Evolutionary conservation across 1,140 invertebrate genomes (phyloP), one percentile per base, ranked within the genome.

Genomic region (Hyphantria cunea): DNA sequence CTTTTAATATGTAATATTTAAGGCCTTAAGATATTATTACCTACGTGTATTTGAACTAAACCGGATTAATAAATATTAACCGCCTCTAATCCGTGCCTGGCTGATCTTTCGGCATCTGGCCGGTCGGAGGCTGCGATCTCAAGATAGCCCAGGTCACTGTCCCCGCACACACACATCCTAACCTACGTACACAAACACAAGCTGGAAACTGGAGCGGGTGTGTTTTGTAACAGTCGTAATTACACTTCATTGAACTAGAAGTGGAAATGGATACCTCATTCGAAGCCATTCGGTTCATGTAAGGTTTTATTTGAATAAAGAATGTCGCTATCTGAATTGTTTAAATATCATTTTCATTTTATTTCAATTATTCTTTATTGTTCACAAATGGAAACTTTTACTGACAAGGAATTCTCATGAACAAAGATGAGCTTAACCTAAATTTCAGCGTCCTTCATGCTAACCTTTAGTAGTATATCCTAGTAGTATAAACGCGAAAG

Each of bases 111-210:
- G 86, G 86, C 86, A 88, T 89, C 85, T 86, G 85, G 78, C 82
- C 85, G 84, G 83, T 89, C 86, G 85, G 85, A 88, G 86, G 86
- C 86, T 89, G 86, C 80, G 86, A 89, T 89, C 81, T 77, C 68
- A 72, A 76, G 83, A 85, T 85, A 82, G 80, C 72, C 45, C 80
- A 74, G 86, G 86, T 89, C 84, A 87, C 73, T 89, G 86, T 80
- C 84, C 84, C 77, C 80, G 25, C 70, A 76, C 72, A 58, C 75
- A 72, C 72, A 74, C 75, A 0, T 33, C 31, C 41, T 31, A 13
- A n/a, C 10, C 7, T 44, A 74, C 69, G 58, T 73, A 68, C 72
- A 68, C 76, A 37, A 32, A 54, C 56, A 49, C 68, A 70, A 70
- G 65, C 68, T 45, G 50, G 70, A 76, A 82, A 81, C 78, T 82